Conservation (phyloP, 2,888 invertebrate species). For the Epistrophe grossulariae region DNA sequence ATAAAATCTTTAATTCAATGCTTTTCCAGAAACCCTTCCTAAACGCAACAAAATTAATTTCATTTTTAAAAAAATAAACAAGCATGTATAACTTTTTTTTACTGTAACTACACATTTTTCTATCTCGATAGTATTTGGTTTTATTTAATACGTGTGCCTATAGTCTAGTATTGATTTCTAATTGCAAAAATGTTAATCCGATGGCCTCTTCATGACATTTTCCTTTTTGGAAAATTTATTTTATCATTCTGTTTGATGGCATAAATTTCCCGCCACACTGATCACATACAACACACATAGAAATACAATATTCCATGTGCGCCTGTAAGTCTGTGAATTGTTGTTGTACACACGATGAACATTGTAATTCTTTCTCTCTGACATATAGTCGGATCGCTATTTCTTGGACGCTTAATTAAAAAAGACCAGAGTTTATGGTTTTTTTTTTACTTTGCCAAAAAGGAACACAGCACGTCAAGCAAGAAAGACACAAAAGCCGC, state of each 20-base stretch:
- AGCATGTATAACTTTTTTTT: too few relatives aligned
- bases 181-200: conserved; percentile 67
- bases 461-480: conserved; percentile 15
- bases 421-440: conserved; percentile 49
- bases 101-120: too few relatives aligned
- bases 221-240: conserved; percentile 68
- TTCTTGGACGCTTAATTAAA: conserved; percentile 69
- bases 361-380: conserved; percentile 55
- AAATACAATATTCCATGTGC: neutral
- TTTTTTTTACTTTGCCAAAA: neutral
- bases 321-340: neutral
- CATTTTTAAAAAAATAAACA: too few relatives aligned
- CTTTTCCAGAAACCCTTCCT: too few relatives aligned
- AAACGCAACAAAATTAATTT: too few relatives aligned
- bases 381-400: conserved; percentile 52
- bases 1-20: too few relatives aligned
- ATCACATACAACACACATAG: neutral
- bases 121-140: too few relatives aligned
- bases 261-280: conserved; percentile 62
- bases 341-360: conserved; percentile 8
- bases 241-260: conserved; percentile 61
- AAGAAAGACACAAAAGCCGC: conserved; percentile 5
- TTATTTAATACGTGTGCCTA: neutral
- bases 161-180: conserved; percentile 67
- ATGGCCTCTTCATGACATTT: conserved; percentile 74